Evolutionary conservation across 2,888 invertebrate genomes (phyloP), one percentile per base, ranked within the genome.

Genomic region (Anticlea derivata): DNA sequence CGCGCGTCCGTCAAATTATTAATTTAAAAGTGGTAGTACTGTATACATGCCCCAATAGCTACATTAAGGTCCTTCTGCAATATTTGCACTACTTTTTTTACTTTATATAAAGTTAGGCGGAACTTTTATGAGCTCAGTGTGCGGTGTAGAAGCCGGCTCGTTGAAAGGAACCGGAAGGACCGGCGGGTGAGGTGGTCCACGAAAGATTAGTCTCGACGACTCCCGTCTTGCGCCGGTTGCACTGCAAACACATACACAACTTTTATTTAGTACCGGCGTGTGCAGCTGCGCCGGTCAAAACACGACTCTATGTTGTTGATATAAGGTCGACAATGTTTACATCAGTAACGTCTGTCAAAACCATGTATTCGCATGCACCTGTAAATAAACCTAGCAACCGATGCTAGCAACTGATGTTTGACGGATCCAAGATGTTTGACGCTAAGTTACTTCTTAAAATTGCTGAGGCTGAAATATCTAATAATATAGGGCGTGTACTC

Each of bases 231-330:
- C 22, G 12, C 22, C 7, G 29, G 6, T 0, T 12, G 41, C 23
- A 10, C 31, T 33, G 43, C n/a, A 44, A 43, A 44, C 33, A 41
- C 31, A 41, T 41, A 43, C 7, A 26, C 26, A 23, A 43, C 33
- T 34, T 11, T 13, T 44, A 44, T 26, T 44, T 44, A 41, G 8
- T 8, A 23, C 31, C 8, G 31, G 24, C 31, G 24, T 34, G 34
- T 27, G 26, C 5, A 5, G 34, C 13, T 5, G 17, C 10, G 43
- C 26, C 43, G 34, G 26, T 44, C 43, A 23, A 34, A 44, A 34
- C 26, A 27, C 17, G 11, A 20, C 43, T 34, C n/a, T 44, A 24
- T 43, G 13, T 10, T 10, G 1, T 26, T 31, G 24, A 4, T 10
- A 7, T 33, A 43, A 43, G 33, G 43, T 31, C 12, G 22, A 40